Evolutionary conservation across 2,113 vertebrate genomes (phyloP).

Genomic region (Otus sunia): DNA sequence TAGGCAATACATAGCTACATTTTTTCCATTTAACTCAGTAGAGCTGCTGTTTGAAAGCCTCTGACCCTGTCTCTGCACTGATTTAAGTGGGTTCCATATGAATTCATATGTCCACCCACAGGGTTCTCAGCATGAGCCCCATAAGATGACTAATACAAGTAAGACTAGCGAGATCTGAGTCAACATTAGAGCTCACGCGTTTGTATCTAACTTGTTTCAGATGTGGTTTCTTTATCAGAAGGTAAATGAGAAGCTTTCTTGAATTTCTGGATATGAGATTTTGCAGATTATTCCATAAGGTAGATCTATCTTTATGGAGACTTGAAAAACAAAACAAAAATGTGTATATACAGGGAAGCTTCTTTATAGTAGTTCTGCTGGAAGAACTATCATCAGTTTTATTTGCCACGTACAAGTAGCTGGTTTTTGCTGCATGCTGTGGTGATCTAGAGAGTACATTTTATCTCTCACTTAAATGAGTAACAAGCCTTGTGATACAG

Average conservation of each 20-base stretch:
- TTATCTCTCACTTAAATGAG: neutral
- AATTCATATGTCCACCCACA: neutral
- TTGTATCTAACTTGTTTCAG: neutral
- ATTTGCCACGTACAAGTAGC: neutral
- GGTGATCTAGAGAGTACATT: neutral
- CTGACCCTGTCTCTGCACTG: neutral
- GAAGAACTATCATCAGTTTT: neutral
- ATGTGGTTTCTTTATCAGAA: neutral
- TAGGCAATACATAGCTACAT: neutral
- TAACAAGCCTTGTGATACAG: accelerated
- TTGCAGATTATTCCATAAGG: neutral
- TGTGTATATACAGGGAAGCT: neutral
- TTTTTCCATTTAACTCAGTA: neutral
- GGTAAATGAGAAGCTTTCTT: neutral
- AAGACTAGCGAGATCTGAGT: neutral
- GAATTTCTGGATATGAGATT: neutral
- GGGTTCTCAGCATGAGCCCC: neutral
- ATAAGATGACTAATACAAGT: conserved; percentile 26
- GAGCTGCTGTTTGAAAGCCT: neutral
- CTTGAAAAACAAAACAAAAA: neutral
- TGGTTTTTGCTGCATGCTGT: neutral
- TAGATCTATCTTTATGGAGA: neutral
- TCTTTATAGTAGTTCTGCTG: neutral
- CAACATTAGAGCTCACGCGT: neutral
- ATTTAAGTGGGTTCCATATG: neutral